Evolutionary conservation across 2,113 vertebrate genomes (phyloP).

Genomic region (Phyllostomus hastatus): DNA sequence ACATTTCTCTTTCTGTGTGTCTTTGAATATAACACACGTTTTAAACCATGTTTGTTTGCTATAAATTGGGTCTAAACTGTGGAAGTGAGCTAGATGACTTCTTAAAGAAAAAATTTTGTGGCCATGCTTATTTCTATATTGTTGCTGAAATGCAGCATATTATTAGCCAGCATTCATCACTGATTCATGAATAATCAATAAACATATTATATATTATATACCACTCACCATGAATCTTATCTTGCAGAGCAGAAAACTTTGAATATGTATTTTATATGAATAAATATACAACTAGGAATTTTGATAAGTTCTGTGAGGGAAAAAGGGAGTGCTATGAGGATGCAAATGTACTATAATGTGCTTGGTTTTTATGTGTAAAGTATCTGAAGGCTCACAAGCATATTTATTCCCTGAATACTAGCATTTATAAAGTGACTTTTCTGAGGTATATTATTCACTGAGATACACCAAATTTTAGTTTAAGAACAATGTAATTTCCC

Average conservation of each 20-base stretch:
- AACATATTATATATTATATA: neutral
- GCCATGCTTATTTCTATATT: neutral
- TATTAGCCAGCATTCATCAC: neutral
- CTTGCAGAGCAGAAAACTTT: neutral
- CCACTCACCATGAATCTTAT: neutral
- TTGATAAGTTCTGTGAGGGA: neutral
- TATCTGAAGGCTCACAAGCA: neutral
- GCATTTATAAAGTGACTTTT: neutral
- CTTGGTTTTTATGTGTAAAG: neutral
- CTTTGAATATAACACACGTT: neutral
- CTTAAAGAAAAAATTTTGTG: neutral
- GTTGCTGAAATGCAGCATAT: neutral
- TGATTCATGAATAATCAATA: neutral
- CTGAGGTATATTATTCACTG: neutral
- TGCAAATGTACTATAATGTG: neutral
- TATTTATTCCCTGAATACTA: neutral
- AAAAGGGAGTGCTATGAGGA: neutral
- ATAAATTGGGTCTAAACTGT: neutral
- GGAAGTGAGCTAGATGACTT: neutral
- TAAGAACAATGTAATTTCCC: conserved; percentile 8
- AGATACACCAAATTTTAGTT: neutral
- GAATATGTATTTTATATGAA: neutral
- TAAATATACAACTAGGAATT: neutral
- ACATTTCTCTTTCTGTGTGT: neutral
- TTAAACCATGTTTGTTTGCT: neutral